Evolutionary conservation across 2,113 vertebrate species (phyloP), one percentile per base, ranked within the genome.

Genomic region (Morone saxatilis): DNA sequence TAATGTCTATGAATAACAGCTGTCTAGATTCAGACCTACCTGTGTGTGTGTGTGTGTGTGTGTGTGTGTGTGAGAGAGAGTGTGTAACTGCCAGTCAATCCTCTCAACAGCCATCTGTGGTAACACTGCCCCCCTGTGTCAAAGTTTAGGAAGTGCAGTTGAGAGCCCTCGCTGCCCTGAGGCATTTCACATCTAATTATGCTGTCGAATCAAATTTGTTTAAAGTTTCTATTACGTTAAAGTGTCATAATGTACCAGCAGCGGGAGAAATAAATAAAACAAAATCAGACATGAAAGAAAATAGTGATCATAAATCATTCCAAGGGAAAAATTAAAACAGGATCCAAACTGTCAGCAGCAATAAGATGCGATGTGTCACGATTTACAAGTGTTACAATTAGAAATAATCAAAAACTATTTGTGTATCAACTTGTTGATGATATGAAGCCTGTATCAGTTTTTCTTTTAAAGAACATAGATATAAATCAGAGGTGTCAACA

Each of bases 61-160:
- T 14, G 60, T 3, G 4, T 62, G 22, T 66, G 63, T 70, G 54
- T 31, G 51, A 70, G 31, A 5, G 50, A 67, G n/a, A 41, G 31
- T 65, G 65, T 71, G 62, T 17, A 16, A 11, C 3, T 19, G 25
- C 19, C 7, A 0, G 20, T 76, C 57, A 43, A n/a, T 25, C 22
- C 19, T 41, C 0, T 31, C 43, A 19, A 3, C 19, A 47, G 25
- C 45, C 61, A 6, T 8, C 76, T 59, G 78, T 59, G 70, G 78
- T 63, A 54, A 84, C 70, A 91, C 85, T 91, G 86, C 80, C 89
- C 78, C 86, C 89, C 0, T n/a, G 86, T 91, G 92, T 79, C 47
- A 1, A 0, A 50, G 2, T 0, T 9, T 5, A 12, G 50, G 50
- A 62, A 77, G 53, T 81, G 72, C 86, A 59, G 22, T 0, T 0